Percentiles rank a stretch among this genome's conserved stretches.
phyloP scores from a whole-genome alignment of 2,797 vertebrate species.

The Anniella stebbinsi region DNA sequence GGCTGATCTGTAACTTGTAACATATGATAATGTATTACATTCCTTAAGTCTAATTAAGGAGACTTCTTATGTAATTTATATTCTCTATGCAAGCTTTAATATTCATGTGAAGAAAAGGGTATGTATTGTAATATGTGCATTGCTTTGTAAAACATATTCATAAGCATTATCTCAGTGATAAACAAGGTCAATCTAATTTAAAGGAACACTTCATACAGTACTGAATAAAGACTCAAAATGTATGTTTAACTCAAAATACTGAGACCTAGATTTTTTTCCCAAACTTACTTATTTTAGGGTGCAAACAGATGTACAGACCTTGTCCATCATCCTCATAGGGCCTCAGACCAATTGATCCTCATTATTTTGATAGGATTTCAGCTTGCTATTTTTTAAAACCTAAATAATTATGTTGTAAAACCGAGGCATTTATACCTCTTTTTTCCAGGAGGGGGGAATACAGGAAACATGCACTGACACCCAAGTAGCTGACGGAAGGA shows the following conservation, averaged over 20 bases:
- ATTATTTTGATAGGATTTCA: not conserved
- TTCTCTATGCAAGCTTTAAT: not conserved
- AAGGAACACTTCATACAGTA: not conserved
- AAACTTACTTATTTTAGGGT: not conserved
- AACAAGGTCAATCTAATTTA: not conserved
- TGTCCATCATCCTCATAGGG: not conserved
- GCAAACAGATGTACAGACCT: not conserved
- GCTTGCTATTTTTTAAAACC: not conserved
- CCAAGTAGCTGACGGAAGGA: not conserved
- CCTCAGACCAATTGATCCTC: not conserved
- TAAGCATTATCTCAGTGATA: no score
- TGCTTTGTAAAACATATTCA: not conserved
- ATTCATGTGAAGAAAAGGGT: not conserved
- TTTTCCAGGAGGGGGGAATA: not conserved
- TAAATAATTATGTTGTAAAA: not conserved
- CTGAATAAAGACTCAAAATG: not conserved
- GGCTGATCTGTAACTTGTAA: not conserved
- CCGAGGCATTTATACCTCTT: not conserved
- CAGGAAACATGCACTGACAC: not conserved
- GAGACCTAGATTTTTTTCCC: not conserved
- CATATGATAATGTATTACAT: not conserved
- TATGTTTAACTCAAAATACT: not conserved
- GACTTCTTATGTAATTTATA: not conserved
- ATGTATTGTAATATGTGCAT: not conserved
- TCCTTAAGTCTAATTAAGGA: not conserved